Evolutionary conservation across 1,140 invertebrate genomes (phyloP).

Genomic region (Leptinotarsa lineolata): DNA sequence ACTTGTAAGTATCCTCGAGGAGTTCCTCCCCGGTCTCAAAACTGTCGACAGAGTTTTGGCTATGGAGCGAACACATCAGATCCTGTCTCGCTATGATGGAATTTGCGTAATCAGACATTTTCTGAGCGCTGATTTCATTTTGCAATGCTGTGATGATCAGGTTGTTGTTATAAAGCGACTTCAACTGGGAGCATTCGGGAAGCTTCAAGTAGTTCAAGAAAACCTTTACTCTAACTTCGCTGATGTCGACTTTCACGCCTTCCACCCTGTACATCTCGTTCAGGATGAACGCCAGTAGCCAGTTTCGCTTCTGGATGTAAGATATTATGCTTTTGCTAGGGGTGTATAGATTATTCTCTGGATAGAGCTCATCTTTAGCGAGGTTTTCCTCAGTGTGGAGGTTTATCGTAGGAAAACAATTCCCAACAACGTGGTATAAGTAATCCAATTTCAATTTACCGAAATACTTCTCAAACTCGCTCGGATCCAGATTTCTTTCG

Average conservation of each 20-base stretch:
- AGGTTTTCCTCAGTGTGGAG: conserved; percentile 43
- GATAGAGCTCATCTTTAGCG: conserved; percentile 37
- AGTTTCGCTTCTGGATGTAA: conserved; percentile 63
- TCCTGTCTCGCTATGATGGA: conserved; percentile 32
- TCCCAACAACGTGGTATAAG: conserved; percentile 62
- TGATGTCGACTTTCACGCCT: conserved; percentile 48
- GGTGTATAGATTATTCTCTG: conserved; percentile 44
- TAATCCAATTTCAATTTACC: conserved; percentile 63
- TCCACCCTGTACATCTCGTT: conserved; percentile 58
- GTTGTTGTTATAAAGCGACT: conserved; percentile 59
- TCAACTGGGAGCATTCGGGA: conserved; percentile 54
- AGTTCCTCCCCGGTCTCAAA: conserved; percentile 54
- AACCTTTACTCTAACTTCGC: conserved; percentile 51
- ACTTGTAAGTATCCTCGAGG: conserved; percentile 46
- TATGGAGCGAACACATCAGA: conserved; percentile 22
- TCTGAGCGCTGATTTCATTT: conserved; percentile 48
- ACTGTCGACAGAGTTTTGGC: conserved; percentile 32
- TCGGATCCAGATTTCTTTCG: conserved; percentile 59
- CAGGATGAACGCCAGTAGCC: conserved; percentile 62
- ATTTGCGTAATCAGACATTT: conserved; percentile 35
- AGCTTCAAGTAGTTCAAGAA: conserved; percentile 58
- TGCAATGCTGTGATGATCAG: conserved; percentile 58
- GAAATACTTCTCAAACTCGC: conserved; percentile 62
- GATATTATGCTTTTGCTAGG: conserved; percentile 56
- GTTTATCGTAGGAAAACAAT: conserved; percentile 61